These are phyloP conservation scores for Gallinago jamesoni DNA, from an alignment of 2,113 vertebrate species.

Conservation along the genomic window DNA sequence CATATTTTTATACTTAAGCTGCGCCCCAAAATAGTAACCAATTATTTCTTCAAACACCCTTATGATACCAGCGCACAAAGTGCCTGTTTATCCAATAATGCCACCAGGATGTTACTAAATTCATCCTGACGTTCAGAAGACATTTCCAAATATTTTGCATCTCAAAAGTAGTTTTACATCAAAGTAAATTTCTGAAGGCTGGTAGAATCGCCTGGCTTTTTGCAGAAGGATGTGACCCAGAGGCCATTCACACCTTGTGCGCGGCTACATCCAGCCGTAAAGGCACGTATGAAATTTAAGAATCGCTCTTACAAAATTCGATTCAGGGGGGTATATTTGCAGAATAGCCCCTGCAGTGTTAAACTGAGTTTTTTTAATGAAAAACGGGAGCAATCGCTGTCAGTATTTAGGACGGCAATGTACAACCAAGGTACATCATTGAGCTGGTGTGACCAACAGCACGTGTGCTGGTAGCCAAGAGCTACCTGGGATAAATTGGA, in stretches of 20 bases:
- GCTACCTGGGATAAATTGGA: not conserved
- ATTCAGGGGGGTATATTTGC: not conserved
- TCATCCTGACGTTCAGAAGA: not conserved
- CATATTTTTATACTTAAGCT: not conserved
- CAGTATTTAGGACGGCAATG: fast-evolving
- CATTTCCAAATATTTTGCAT: constrained; percentile 39
- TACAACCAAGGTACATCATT: not conserved
- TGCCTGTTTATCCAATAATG: constrained; percentile 30
- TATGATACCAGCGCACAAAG: not conserved
- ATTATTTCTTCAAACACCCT: constrained; percentile 33
- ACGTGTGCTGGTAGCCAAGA: not conserved
- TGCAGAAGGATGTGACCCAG: not conserved
- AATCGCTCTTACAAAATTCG: not conserved
- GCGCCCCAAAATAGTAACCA: constrained; percentile 3
- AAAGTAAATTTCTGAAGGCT: not conserved
- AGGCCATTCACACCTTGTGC: fast-evolving
- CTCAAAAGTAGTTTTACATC: not conserved
- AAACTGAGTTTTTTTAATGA: not conserved
- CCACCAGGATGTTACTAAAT: constrained; percentile 20
- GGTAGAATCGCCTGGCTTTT: not conserved
- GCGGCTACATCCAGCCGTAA: not conserved
- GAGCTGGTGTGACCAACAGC: not conserved
- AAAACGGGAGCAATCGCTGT: fast-evolving
- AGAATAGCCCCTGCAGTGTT: not conserved
- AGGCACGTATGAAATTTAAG: not conserved